A percentile compares a stretch with the other conserved stretches of the same genome.
Evolutionary conservation across 2,888 invertebrate genomes (phyloP).

Genomic region (Erebia palarica): DNA sequence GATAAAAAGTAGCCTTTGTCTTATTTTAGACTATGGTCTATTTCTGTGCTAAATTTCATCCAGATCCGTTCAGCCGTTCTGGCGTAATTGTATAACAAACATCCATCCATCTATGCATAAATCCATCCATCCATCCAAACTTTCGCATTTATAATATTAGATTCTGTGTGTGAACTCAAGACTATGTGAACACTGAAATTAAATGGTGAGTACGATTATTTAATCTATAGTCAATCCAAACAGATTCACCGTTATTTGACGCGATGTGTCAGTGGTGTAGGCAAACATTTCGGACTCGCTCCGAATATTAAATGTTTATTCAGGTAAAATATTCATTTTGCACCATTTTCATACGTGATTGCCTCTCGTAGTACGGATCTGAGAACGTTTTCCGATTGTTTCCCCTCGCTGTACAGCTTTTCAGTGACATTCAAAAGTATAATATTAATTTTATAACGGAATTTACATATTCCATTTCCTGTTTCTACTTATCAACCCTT

Average conservation of each 20-base stretch:
- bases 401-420: conserved; percentile 2
- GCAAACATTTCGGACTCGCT: conserved; percentile 29
- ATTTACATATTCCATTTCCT: too few relatives aligned
- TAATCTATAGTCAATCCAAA: conserved; percentile 54
- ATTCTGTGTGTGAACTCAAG: too few relatives aligned
- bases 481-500: too few relatives aligned
- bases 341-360: conserved; percentile 27
- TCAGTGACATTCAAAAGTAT: conserved; percentile 1
- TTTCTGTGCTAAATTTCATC: too few relatives aligned
- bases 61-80: too few relatives aligned
- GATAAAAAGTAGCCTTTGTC: too few relatives aligned
- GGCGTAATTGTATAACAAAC: too few relatives aligned
- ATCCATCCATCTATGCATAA: too few relatives aligned
- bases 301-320: conserved; percentile 29
- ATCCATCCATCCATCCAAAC: too few relatives aligned
- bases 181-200: neutral
- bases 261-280: conserved; percentile 38
- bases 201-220: neutral
- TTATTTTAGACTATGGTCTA: too few relatives aligned
- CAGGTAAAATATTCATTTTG: conserved; percentile 32
- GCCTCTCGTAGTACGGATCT: neutral
- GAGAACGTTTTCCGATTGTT: conserved; percentile 17
- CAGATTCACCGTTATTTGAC: conserved; percentile 38
- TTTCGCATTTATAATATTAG: neutral
- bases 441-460: neutral